Evolutionary conservation across 92 coral and sea anemone genomes (phyloP).

Genomic region (Pocillopora grandis): DNA sequence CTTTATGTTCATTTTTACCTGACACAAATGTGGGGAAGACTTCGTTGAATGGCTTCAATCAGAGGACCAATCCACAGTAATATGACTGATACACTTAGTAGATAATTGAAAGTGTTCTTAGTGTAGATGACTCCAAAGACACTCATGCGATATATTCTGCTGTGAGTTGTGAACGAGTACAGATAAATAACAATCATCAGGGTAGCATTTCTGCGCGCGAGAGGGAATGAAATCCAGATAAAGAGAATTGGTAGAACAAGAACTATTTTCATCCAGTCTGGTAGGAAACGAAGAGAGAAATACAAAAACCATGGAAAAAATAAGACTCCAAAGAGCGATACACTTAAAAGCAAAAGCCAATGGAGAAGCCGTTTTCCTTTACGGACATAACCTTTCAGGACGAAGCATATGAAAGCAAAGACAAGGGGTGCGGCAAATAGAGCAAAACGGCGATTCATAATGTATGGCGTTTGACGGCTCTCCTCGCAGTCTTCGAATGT

Average conservation of each 20-base stretch:
- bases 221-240: constrained; percentile 35
- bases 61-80: not conserved
- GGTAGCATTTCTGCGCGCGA: constrained; percentile 9
- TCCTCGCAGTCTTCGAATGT: not conserved
- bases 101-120: not conserved
- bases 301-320: constrained; percentile 35
- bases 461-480: not conserved
- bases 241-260: not conserved
- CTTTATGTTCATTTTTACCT: constrained; percentile 1
- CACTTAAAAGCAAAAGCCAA: constrained; percentile 1
- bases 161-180: constrained; percentile 11
- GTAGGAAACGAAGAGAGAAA: not conserved
- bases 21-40: constrained; percentile 13
- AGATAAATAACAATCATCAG: constrained; percentile 6
- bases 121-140: not conserved
- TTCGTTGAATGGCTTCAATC: constrained; percentile 14
- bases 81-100: not conserved
- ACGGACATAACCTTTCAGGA: not conserved
- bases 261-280: not conserved
- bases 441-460: not conserved
- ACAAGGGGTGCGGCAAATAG: not conserved
- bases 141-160: constrained; percentile 7
- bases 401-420: not conserved
- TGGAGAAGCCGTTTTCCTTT: not conserved
- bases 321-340: not conserved